Base-by-base conservation (phyloP, 2,797 vertebrate species). In the Pteropus rufus region DNA sequence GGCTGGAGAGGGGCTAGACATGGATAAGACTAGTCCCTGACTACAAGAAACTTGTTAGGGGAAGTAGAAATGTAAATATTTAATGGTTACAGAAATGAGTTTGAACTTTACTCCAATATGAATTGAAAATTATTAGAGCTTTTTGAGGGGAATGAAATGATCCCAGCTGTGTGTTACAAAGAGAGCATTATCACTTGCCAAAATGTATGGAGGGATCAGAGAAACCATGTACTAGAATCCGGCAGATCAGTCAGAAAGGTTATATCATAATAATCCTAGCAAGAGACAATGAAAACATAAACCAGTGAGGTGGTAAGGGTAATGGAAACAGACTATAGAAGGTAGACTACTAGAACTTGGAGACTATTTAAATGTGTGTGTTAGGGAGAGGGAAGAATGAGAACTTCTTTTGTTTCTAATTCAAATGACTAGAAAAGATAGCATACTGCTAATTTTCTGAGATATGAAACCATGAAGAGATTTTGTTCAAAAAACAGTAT, bases 31-130 rank as follows among this genome's bases (percentile, higher is more conserved):
- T 91, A 94, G 69, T 36, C 16, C 1, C 26, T 31, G 44, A 60
- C 26, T 88, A 11, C 31, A 96, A 29, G 12, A 87, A 89, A 88
- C n/a, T 90, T 96, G 8, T 70, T 94, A 89, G 44, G 34, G 24
- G 70, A 92, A 21, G 62, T 44, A 64, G 76, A 65, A 86, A 72
- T 58, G 83, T 87, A 94, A 95, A 93, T 84, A 88, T 94, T 95
- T 93, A 94, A 94, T 52, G 29, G 90, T 34, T 73, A 58, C 26
- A 92, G 39, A 77, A 94, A 46, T 85, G 54, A 96, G 56, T 93
- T 65, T 96, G 87, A 52, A 92, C 81, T 90, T 94, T 86, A 84
- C 65, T 96, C 46, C 70, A 93, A 88, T 8, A 79, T 62, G 67
- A 46, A 65, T 29, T 80, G 16, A 81, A 95, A 77, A 94, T 80